Evolutionary conservation across 2,888 invertebrate species (phyloP).

Genomic region (Drosophila acutilabella): DNA sequence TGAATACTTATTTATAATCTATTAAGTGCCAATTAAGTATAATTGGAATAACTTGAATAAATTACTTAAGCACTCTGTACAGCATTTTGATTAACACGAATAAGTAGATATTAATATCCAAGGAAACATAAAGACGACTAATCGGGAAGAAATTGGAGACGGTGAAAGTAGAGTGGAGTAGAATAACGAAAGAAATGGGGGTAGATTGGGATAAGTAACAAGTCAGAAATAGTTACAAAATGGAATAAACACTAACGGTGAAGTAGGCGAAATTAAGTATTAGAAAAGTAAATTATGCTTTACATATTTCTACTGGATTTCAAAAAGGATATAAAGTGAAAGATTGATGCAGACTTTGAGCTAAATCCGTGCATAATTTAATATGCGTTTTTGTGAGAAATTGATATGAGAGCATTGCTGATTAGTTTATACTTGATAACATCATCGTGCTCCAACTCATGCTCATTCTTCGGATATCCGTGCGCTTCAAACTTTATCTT

Average conservation of each 20-base stretch:
- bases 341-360: background rate
- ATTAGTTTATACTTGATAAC: constrained; percentile 14
- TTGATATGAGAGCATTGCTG: background rate
- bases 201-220: too few relatives aligned
- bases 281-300: too few relatives aligned
- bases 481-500: constrained; percentile 13
- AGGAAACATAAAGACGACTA: background rate
- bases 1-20: constrained; percentile 32
- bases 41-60: constrained; percentile 16
- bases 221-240: too few relatives aligned
- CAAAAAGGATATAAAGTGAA: too few relatives aligned
- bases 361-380: background rate
- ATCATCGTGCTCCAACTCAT: constrained; percentile 6
- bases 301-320: too few relatives aligned
- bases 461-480: constrained; percentile 6
- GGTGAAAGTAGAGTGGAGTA: too few relatives aligned
- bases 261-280: too few relatives aligned
- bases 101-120: constrained; percentile 17
- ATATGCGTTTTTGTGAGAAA: background rate
- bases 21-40: constrained; percentile 22
- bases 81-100: constrained; percentile 19
- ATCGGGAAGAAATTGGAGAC: background rate
- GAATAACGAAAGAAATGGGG: too few relatives aligned
- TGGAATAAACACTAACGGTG: too few relatives aligned
- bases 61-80: constrained; percentile 9